These are phyloP conservation scores for Caenorhabditis sp. DNA, from an alignment of 2,888 invertebrate genomes.

Conservation along the genomic window DNA sequence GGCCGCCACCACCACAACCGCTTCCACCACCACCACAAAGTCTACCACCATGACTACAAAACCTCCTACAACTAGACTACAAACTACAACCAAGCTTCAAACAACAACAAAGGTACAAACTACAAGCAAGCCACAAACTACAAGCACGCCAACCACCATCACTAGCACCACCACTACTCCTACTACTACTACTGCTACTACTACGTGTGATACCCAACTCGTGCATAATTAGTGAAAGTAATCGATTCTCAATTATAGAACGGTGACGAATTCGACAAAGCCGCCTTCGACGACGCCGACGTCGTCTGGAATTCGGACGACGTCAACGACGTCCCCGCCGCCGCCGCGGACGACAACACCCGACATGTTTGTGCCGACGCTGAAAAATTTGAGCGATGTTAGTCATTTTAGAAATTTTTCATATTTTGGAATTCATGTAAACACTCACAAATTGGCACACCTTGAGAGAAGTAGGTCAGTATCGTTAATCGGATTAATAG, in stretches of 20 bases:
- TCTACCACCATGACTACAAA: constrained; percentile 18
- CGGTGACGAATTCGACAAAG: constrained; percentile 50
- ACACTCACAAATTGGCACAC: background rate
- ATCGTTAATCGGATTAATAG: constrained; percentile 5
- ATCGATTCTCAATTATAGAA: constrained; percentile 44
- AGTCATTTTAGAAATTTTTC: constrained; percentile 33
- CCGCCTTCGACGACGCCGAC: constrained; percentile 28
- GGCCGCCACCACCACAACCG: background rate
- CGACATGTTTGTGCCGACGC: constrained; percentile 55
- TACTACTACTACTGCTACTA: constrained; percentile 18
- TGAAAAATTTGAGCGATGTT: constrained; percentile 69
- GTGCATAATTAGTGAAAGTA: background rate
- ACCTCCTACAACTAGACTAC: too few species aligned
- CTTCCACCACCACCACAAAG: background rate
- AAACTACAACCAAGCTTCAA: background rate
- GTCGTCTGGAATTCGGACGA: background rate
- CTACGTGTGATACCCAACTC: constrained; percentile 41
- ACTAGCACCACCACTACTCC: constrained; percentile 35
- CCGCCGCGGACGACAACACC: constrained; percentile 21
- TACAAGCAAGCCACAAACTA: constrained; percentile 1
- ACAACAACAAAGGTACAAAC: background rate
- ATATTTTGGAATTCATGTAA: constrained; percentile 13
- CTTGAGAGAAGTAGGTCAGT: background rate
- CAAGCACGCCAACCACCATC: background rate
- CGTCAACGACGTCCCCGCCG: background rate